These are phyloP conservation scores for Acanthisitta chloris DNA, from an alignment of 2,113 vertebrate species.

Conservation along the genomic window DNA sequence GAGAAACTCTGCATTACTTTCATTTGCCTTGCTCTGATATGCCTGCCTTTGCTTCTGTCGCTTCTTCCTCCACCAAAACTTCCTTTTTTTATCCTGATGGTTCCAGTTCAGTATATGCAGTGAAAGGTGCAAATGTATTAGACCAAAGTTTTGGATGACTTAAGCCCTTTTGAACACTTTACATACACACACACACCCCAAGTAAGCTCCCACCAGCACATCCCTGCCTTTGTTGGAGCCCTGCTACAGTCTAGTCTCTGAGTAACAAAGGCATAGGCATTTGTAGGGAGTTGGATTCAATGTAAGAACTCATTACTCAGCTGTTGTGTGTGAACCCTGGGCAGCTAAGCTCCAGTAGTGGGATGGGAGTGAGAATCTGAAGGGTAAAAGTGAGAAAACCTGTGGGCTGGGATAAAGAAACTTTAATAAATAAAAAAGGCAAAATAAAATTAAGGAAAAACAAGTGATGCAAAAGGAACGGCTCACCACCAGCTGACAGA, in stretches of 20 bases:
- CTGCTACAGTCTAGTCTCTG: background rate
- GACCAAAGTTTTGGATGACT: background rate
- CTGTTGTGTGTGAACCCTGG: background rate
- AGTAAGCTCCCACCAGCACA: background rate
- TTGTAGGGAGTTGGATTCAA: accelerated
- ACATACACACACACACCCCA: background rate
- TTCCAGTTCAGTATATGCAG: background rate
- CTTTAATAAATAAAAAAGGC: background rate
- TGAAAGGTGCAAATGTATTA: background rate
- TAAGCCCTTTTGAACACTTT: background rate
- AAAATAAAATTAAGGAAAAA: background rate
- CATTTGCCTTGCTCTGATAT: background rate
- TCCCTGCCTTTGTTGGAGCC: background rate
- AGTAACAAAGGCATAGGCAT: background rate
- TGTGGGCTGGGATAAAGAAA: background rate
- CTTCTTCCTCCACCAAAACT: background rate
- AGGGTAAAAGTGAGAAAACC: background rate
- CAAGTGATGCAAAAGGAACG: background rate
- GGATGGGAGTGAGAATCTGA: background rate
- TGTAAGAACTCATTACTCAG: background rate
- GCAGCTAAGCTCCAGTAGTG: background rate
- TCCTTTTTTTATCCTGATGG: background rate
- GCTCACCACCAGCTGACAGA: background rate
- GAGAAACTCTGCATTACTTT: background rate
- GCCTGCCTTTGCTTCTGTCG: background rate